phyloP scores from a whole-genome alignment of 1,140 invertebrate genomes.

The Eciton burchellii region DNA sequence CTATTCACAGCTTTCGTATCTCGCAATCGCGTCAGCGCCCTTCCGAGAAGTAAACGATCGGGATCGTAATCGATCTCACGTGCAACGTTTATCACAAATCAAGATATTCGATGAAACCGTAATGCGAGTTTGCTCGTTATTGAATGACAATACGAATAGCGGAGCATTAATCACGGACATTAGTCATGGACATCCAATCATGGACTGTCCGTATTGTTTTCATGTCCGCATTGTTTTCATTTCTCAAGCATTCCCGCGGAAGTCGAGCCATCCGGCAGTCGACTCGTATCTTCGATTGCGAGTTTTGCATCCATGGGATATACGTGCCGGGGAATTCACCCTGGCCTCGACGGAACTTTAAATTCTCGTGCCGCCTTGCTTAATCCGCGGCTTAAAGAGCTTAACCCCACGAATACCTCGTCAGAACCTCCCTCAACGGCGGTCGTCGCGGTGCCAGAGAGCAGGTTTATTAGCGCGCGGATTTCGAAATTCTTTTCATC shows the following conservation, averaged over 20 bases:
- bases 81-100: too few species aligned
- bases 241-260: neutral
- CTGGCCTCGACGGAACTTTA: slow-evolving; percentile 78
- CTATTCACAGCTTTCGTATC: neutral
- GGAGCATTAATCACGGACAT: too few species aligned
- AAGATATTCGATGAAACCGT: too few species aligned
- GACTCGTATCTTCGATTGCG: slow-evolving; percentile 61
- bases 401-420: slow-evolving; percentile 85
- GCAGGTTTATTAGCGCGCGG: slow-evolving; percentile 85
- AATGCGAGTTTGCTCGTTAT: too few species aligned
- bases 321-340: slow-evolving; percentile 27
- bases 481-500: slow-evolving; percentile 86
- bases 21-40: neutral
- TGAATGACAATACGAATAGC: too few species aligned
- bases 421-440: slow-evolving; percentile 76
- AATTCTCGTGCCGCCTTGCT: slow-evolving; percentile 83
- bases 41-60: too few species aligned
- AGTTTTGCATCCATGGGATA: slow-evolving; percentile 52
- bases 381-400: slow-evolving; percentile 84
- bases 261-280: slow-evolving; percentile 45
- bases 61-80: too few species aligned
- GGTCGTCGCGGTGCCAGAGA: slow-evolving; percentile 76
- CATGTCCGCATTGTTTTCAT: neutral
- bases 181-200: too few species aligned
- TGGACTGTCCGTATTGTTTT: too few species aligned